Conservation (phyloP, 2,113 vertebrate species). For the Hipposideros armiger region DNA sequence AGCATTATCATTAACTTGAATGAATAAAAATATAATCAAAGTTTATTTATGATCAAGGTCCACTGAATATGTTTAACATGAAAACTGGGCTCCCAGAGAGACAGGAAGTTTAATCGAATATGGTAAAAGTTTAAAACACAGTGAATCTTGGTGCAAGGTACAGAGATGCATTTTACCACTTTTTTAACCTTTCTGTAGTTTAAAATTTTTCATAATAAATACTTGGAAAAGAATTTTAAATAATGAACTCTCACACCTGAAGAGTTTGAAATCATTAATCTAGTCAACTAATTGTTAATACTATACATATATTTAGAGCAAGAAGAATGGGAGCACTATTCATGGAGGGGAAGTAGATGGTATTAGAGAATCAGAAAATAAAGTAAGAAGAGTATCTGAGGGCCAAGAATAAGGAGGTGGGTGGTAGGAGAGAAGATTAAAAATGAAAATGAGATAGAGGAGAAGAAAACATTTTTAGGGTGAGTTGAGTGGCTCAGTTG, state of each 20-base stretch:
- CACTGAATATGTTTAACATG: slow-evolving; percentile 15
- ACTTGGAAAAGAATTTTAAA: neutral
- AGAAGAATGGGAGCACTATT: neutral
- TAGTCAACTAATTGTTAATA: neutral
- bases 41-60: neutral
- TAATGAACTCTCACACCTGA: neutral
- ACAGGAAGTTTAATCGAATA: neutral
- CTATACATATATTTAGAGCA: neutral
- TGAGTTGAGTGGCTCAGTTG: too few relatives aligned
- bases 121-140: neutral
- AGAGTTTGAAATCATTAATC: neutral
- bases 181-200: neutral
- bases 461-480: neutral
- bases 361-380: neutral
- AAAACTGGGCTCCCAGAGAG: neutral
- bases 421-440: neutral
- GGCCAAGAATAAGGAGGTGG: neutral
- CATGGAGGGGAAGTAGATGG: neutral
- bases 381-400: neutral
- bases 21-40: slow-evolving; percentile 18
- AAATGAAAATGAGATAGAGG: neutral
- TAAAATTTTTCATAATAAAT: neutral
- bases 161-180: neutral
- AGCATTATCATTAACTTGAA: neutral
- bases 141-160: neutral